Base-by-base conservation (phyloP, 2,797 vertebrate genomes). In the Galago senegalensis region DNA sequence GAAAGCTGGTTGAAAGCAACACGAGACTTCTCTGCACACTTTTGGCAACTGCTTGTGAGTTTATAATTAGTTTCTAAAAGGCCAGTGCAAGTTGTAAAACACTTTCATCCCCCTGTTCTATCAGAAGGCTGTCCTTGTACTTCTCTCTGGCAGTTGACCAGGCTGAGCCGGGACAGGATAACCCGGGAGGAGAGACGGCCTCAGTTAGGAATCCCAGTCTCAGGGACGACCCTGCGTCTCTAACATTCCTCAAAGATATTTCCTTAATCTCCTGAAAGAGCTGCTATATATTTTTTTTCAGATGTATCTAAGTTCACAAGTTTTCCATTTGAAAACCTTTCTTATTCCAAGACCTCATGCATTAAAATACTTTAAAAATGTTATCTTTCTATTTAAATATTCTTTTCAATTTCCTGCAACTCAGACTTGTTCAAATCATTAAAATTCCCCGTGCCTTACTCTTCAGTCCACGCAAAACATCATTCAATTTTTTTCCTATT, bases 271-370 rank as follows among this genome's bases (percentile, higher is more conserved):
- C 70, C 63, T 49, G n/a, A 92, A 88, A 91, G 27, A 80, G 29
- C 34, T 60, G 29, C 58, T 43, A 43, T 58, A 34, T 92, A 80
- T 34, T 58, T 82, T 89, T 92, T 83, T 34, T 37, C 69, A 60
- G 37, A 80, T 76, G 25, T 81, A 79, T 72, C 82, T 61, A 94
- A 70, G n/a, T 85, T 95, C 46, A 65, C 53, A 90, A 72, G 60
- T 69, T 83, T 91, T 80, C 25, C 53, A 53, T 70, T 49, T 73
- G 10, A 77, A 82, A 93, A 87, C 37, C 2, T n/a, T 86, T 90
- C 58, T 84, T 65, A 67, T n/a, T 73, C 63, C 16, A 20, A 79
- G 85, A 82, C 14, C 34, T 31, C 73, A 18, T 46, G 6, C 21
- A 92, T 70, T n/a, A 80, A 86, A 93, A 79, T n/a, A 79, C 49